Percentiles rank a stretch among this genome's conserved stretches.
phyloP scores from a whole-genome alignment of 1,140 invertebrate genomes.

The Pemphigus obesinymphae region DNA sequence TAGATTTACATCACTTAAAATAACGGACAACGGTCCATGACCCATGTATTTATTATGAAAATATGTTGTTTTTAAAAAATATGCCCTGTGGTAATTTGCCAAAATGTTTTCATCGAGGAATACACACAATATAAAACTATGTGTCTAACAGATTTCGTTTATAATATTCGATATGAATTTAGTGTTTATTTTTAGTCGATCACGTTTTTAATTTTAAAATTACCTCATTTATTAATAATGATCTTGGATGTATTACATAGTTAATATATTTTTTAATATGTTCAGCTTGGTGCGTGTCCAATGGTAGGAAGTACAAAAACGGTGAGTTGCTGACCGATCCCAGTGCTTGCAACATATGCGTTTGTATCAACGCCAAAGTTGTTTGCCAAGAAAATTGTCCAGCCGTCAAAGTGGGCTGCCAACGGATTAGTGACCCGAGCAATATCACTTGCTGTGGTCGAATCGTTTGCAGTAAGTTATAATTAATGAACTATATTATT shows the following conservation, averaged over 20 bases:
- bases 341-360: slow-evolving; percentile 54
- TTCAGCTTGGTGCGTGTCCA: slow-evolving; percentile 51
- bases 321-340: slow-evolving; percentile 53
- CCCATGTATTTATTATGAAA: too few species aligned
- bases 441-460: slow-evolving; percentile 53
- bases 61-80: too few species aligned
- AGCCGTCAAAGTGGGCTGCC: slow-evolving; percentile 53
- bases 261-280: neutral
- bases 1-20: too few species aligned
- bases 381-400: slow-evolving; percentile 57
- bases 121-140: too few species aligned
- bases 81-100: too few species aligned
- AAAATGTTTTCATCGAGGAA: too few species aligned
- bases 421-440: slow-evolving; percentile 49
- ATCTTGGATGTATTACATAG: neutral
- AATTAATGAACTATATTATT: neutral
- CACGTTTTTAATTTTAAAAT: neutral
- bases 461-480: slow-evolving; percentile 54
- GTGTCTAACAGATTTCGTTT: too few species aligned
- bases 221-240: neutral
- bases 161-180: too few species aligned
- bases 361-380: slow-evolving; percentile 57
- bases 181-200: too few species aligned
- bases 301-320: slow-evolving; percentile 52
- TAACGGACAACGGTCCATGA: too few species aligned